phyloP scores from a whole-genome alignment of 2,888 invertebrate genomes.

The Sthenelais limicola region DNA sequence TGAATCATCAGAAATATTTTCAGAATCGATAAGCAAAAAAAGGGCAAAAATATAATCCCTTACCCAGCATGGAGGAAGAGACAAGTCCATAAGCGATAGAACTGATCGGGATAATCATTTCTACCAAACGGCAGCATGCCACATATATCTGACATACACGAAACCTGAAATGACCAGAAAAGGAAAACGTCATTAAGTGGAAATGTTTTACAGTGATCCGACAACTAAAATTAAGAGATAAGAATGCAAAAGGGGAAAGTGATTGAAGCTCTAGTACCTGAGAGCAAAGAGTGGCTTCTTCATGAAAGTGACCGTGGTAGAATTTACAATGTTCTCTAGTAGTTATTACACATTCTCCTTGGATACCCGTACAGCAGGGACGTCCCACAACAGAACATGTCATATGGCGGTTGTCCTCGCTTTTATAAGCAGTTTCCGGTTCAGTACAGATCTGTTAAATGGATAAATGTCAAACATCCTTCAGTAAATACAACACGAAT shows the following conservation, averaged over 20 bases:
- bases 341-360: conserved; percentile 76
- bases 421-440: background rate
- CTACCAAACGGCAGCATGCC: conserved; percentile 93
- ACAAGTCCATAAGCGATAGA: conserved; percentile 96
- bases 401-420: conserved; percentile 76
- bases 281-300: conserved; percentile 68
- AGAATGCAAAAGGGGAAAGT: background rate
- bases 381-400: conserved; percentile 97
- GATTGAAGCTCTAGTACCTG: conserved; percentile 55
- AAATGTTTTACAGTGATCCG: background rate
- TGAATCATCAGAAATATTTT: no score
- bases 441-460: conserved; percentile 35
- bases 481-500: no score
- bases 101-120: conserved; percentile 93
- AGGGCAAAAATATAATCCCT: no score
- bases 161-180: conserved; percentile 78
- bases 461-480: no score
- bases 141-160: conserved; percentile 88
- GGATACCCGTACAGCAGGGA: conserved; percentile 96
- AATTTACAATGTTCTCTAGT: conserved; percentile 70
- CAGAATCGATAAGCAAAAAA: no score
- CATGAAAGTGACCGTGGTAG: conserved; percentile 69
- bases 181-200: background rate
- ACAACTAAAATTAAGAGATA: background rate
- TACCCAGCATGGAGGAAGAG: conserved; percentile 96